phyloP scores from a whole-genome alignment of 2,797 vertebrate genomes.

The Antrozous pallidus region DNA sequence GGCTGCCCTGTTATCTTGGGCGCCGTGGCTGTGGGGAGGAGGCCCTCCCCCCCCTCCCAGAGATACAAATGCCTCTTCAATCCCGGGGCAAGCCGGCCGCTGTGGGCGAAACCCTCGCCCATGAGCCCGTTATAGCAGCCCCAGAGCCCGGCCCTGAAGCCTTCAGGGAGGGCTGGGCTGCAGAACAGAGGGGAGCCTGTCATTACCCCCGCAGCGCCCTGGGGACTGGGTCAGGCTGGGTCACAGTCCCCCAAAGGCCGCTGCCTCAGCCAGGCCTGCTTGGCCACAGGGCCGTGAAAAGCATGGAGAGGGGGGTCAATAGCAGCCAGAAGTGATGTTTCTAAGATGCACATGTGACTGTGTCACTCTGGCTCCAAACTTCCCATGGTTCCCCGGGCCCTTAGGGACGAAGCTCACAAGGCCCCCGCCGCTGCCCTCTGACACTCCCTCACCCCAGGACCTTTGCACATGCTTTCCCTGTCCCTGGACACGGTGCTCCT shows the following conservation, averaged over 20 bases:
- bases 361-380: neutral
- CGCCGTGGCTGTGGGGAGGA: slow-evolving; percentile 1
- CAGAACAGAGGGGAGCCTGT: slow-evolving; percentile 28
- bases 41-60: slow-evolving; percentile 43
- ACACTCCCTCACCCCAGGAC: neutral
- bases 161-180: neutral
- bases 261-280: neutral
- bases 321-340: neutral
- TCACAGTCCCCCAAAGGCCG: neutral
- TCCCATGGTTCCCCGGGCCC: neutral
- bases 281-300: neutral
- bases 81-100: neutral
- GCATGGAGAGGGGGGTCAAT: too few relatives aligned
- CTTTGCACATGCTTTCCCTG: neutral
- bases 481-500: neutral
- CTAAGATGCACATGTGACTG: neutral
- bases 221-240: neutral
- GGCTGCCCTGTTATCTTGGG: slow-evolving; percentile 67
- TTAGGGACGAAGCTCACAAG: neutral
- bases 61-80: slow-evolving; percentile 17
- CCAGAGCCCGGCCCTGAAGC: slow-evolving; percentile 36
- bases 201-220: neutral
- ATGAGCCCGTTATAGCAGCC: slow-evolving; percentile 28
- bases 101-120: neutral
- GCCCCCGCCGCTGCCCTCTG: neutral